These are phyloP conservation scores for Elachura formosa DNA, from an alignment of 2,113 vertebrate genomes.

Conservation along the genomic window DNA sequence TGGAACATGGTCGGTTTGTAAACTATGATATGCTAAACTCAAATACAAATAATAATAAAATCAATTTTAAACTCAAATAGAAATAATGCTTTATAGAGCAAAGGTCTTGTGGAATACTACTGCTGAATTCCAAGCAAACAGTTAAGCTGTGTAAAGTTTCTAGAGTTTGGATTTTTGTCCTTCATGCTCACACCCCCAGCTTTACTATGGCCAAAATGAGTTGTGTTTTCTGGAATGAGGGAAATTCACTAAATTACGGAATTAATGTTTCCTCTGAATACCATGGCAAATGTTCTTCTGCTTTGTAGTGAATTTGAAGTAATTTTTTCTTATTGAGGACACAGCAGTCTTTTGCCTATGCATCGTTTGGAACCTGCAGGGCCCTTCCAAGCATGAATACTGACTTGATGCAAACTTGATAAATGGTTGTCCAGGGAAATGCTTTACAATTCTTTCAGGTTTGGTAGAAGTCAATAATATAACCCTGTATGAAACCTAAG, in stretches of 20 bases:
- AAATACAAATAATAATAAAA: no score
- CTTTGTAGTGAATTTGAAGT: not conserved
- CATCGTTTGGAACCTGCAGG: not conserved
- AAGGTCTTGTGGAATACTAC: not conserved
- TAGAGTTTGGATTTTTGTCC: not conserved
- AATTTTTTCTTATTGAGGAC: not conserved
- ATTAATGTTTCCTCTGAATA: not conserved
- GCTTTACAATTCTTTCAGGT: not conserved
- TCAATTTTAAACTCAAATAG: not conserved
- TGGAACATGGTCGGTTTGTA: not conserved
- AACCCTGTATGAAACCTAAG: not conserved
- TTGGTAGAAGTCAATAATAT: not conserved
- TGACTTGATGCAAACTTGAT: not conserved
- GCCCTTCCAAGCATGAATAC: not conserved
- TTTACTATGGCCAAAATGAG: not conserved
- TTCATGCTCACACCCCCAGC: rapidly evolving
- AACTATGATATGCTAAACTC: not conserved
- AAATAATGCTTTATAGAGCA: not conserved
- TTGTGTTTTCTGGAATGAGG: not conserved
- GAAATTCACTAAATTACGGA: not conserved
- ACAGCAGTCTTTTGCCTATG: not conserved
- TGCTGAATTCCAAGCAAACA: not conserved
- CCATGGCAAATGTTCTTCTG: not conserved
- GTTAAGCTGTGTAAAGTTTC: not conserved
- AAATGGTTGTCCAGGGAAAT: not conserved